These are phyloP conservation scores for Hypotaenidia okinawae DNA, from an alignment of 2,797 vertebrate genomes.

Conservation along the genomic window DNA sequence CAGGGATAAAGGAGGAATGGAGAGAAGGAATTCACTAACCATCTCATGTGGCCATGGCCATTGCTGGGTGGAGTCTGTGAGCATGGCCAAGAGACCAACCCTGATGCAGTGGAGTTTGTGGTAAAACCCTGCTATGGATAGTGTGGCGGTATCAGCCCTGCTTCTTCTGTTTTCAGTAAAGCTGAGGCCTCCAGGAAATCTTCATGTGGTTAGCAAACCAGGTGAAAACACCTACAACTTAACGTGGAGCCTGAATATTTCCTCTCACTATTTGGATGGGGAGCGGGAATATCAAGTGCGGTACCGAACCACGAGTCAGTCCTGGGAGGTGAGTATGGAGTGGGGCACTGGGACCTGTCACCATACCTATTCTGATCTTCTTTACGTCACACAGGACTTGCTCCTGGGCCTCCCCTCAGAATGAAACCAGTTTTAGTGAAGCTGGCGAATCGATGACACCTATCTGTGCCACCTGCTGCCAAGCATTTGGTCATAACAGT, in stretches of 20 bases:
- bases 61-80: background rate
- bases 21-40: background rate
- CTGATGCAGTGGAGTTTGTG: background rate
- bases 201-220: slow-evolving; percentile 34
- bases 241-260: slow-evolving; percentile 62
- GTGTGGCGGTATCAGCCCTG: background rate
- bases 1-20: background rate
- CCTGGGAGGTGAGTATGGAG: slow-evolving; percentile 69
- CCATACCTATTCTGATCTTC: fast-evolving
- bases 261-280: slow-evolving; percentile 70
- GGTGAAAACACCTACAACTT: slow-evolving; percentile 61
- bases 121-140: background rate
- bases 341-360: fast-evolving
- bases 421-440: background rate
- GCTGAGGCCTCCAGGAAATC: slow-evolving; percentile 62
- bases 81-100: background rate
- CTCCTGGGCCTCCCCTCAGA: background rate
- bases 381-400: background rate
- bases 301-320: background rate
- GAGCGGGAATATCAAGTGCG: slow-evolving; percentile 61
- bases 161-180: slow-evolving; percentile 66
- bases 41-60: background rate
- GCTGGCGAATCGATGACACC: background rate
- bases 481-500: background rate
- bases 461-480: background rate